Evolutionary conservation across 2,113 vertebrate genomes (phyloP).

Genomic region (Redunca redunca): DNA sequence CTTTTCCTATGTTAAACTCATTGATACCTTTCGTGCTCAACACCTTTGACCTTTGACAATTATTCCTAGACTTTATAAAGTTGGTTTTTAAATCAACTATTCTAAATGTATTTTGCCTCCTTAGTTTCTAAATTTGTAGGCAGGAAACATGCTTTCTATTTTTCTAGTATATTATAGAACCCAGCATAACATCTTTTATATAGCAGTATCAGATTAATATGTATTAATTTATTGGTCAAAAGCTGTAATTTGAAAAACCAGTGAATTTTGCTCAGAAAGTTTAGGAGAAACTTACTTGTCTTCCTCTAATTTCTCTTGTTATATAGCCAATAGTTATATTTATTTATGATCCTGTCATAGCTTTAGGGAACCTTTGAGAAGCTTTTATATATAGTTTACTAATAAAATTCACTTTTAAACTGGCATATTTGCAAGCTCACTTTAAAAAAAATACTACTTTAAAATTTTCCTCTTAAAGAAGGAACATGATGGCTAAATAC

Average conservation of each 20-base stretch:
- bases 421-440: background rate
- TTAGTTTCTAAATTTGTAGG: background rate
- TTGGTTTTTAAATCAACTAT: background rate
- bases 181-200: background rate
- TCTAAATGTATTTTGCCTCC: background rate
- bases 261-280: background rate
- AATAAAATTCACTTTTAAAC: background rate
- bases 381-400: background rate
- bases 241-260: background rate
- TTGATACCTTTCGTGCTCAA: background rate
- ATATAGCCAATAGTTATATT: background rate
- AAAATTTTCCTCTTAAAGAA: constrained; percentile 29
- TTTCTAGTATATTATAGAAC: background rate
- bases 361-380: background rate
- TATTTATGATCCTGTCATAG: constrained; percentile 4
- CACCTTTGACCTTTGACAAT: background rate
- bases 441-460: background rate
- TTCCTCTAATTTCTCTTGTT: background rate
- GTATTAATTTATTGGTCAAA: background rate
- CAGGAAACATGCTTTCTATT: background rate
- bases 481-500: background rate
- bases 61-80: background rate
- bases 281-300: background rate
- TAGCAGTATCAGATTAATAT: background rate
- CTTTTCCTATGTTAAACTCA: background rate